Evolutionary conservation across 2,113 vertebrate genomes (phyloP).

Genomic region (Limnothrissa miodon): DNA sequence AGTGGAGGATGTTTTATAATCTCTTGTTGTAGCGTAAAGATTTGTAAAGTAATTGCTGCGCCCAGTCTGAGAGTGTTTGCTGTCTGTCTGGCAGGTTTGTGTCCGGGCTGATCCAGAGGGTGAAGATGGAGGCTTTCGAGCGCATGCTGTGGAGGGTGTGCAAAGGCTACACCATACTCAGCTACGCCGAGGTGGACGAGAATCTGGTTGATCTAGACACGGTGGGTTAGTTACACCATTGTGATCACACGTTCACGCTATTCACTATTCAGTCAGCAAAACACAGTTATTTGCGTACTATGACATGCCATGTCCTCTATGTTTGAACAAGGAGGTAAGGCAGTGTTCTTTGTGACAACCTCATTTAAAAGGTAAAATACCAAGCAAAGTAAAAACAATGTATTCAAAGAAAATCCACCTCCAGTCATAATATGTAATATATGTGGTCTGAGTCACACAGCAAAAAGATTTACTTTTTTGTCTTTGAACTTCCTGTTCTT

Average conservation of each 20-base stretch:
- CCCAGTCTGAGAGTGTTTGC: background rate
- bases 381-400: background rate
- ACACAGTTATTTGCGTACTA: background rate
- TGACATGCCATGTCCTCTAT: background rate
- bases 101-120: slow-evolving; percentile 87
- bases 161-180: slow-evolving; percentile 93
- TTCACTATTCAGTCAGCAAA: background rate
- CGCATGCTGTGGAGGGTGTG: slow-evolving; percentile 95
- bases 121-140: slow-evolving; percentile 93
- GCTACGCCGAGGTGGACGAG: slow-evolving; percentile 84
- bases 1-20: background rate
- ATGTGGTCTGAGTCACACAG: background rate
- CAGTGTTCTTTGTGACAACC: background rate
- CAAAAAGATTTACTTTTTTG: background rate
- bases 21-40: background rate
- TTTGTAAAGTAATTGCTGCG: background rate
- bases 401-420: no score
- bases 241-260: background rate
- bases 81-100: slow-evolving; percentile 75
- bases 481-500: background rate
- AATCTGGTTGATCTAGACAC: slow-evolving; percentile 86
- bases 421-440: no score
- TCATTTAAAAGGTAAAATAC: background rate
- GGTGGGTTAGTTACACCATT: slow-evolving; percentile 74
- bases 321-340: background rate